Percentiles rank a stretch among this genome's conserved stretches.
Conservation (phyloP, 2,888 invertebrate genomes). For the Sisyra nigra region DNA sequence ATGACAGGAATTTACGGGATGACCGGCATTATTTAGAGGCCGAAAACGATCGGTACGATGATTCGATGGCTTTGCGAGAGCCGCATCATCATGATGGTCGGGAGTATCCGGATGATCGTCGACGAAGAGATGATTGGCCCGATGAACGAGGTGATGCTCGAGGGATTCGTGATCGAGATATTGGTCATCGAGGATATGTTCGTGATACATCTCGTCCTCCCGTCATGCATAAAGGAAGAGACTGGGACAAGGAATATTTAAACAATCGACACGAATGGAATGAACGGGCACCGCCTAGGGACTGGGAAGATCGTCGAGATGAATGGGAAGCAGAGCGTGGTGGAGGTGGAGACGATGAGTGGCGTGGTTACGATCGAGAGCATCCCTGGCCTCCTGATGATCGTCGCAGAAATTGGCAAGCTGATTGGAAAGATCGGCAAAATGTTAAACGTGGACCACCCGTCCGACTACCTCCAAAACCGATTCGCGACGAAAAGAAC, state of each 20-base stretch:
- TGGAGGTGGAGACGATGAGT: constrained; percentile 23
- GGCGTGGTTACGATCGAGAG: constrained; percentile 23
- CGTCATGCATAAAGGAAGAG: constrained; percentile 19
- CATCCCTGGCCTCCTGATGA: constrained; percentile 32
- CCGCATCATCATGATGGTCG: constrained; percentile 18
- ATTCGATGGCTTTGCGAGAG: constrained; percentile 16
- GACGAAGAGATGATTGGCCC: constrained; percentile 23
- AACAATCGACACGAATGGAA: constrained; percentile 33
- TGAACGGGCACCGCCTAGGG: constrained; percentile 30
- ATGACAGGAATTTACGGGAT: constrained; percentile 25
- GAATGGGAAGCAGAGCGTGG: constrained; percentile 24
- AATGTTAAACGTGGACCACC: constrained; percentile 23
- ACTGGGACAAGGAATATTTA: constrained; percentile 24
- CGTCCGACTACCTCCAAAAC: constrained; percentile 18
- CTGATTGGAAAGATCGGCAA: constrained; percentile 18
- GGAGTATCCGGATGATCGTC: constrained; percentile 23
- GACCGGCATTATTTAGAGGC: constrained; percentile 25
- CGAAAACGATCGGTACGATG: constrained; percentile 6
- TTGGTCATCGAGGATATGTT: constrained; percentile 17
- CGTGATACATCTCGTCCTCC: constrained; percentile 19
- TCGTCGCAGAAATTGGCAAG: constrained; percentile 31
- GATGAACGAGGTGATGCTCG: constrained; percentile 20
- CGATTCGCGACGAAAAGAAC: constrained; percentile 1
- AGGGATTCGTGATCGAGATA: constrained; percentile 18
- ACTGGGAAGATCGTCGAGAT: constrained; percentile 31